Base-by-base conservation (phyloP, 1,140 invertebrate genomes). In the Euwallacea fornicatus region DNA sequence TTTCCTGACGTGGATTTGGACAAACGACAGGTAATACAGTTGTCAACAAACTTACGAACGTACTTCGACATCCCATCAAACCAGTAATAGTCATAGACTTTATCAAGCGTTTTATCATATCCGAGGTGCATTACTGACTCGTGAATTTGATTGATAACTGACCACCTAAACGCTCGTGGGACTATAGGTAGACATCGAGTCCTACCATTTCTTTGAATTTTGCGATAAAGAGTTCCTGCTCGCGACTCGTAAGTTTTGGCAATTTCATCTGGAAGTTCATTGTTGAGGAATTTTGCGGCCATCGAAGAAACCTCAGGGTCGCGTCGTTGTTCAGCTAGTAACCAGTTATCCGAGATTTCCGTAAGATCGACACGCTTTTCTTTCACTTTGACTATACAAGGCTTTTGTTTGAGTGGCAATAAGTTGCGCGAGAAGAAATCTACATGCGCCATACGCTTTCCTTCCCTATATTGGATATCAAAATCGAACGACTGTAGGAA, bases 401-500 rank as follows among this genome's bases (percentile, higher is more conserved):
- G 61, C 0, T 13, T 11, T n/a, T 42, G 21, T 16, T 7, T 11
- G 44, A 33, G 16, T 15, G 33, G 3, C 9, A 42, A 56, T 33
- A 33, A 4, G 55, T 66, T 63, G 69, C 79, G 73, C 80, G 78
- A 7, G 4, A 33, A 33, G 21, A 33, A 33, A 33, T 33, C 21
- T 33, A 33, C 1, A 33, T 33, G 21, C 21, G 67, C 42, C 73
- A 81, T 77, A 41, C 69, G 71, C 67, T 78, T 68, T 56, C 75
- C 42, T 0, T 78, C 21, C 7, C 46, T 13, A 42, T 65, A 65
- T 7, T 33, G 7, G 8, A 65, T 65, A 7, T 61, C 15, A 50
- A 80, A 79, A 44, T 79, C 74, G 33, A 78, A 78, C 7, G 72
- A 41, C 69, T 81, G 76, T 70, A 80, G 66, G 71, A 60, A 78